Evolutionary conservation across 2,113 vertebrate genomes (phyloP).

Genomic region (Ifrita kowaldi): DNA sequence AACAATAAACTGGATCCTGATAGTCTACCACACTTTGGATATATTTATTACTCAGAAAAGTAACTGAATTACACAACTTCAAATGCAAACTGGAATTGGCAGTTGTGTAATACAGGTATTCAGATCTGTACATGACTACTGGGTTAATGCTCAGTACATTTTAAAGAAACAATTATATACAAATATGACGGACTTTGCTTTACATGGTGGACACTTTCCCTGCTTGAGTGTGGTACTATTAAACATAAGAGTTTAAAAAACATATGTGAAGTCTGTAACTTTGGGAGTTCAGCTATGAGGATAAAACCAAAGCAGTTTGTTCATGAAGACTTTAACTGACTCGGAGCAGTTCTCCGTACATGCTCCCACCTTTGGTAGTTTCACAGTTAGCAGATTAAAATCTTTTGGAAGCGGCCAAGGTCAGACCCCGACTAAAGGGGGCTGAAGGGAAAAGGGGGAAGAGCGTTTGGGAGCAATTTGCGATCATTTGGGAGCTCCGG

Average conservation of each 20-base stretch:
- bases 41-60: neutral
- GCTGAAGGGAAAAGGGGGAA: neutral
- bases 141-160: neutral
- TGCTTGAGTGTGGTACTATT: neutral
- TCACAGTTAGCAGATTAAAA: neutral
- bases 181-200: neutral
- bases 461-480: rapidly evolving
- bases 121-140: neutral
- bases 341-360: neutral
- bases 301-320: neutral
- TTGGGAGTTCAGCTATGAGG: neutral
- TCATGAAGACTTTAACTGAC: neutral
- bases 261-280: rapidly evolving
- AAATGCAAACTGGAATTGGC: neutral
- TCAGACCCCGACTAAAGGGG: neutral
- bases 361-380: neutral
- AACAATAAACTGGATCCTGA: neutral
- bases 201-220: neutral
- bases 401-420: neutral
- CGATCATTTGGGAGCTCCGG: rapidly evolving
- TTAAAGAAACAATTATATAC: neutral
- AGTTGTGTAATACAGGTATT: too few relatives aligned
- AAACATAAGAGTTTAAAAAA: neutral
- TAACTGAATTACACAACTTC: neutral
- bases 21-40: neutral